These are phyloP conservation scores for Clunio marinus DNA, from an alignment of 2,888 invertebrate genomes.

Conservation along the genomic window DNA sequence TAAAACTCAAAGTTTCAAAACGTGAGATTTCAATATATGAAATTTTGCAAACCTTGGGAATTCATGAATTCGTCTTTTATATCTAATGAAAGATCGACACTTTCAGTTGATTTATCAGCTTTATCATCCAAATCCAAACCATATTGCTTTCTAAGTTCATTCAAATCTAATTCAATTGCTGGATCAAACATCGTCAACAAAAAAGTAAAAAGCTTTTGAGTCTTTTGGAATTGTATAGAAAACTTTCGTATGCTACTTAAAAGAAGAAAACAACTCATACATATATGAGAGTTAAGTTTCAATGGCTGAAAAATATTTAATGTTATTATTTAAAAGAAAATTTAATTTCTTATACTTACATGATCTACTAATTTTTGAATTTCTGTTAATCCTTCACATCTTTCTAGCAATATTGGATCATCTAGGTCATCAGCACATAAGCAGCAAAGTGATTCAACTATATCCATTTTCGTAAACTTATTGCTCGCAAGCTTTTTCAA, in stretches of 20 bases:
- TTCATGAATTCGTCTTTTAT: not conserved
- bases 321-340: too few relatives aligned
- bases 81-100: not conserved
- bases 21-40: not conserved
- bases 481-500: not conserved
- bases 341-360: not conserved
- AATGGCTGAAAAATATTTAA: too few relatives aligned
- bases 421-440: conserved; percentile 15
- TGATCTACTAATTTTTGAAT: not conserved
- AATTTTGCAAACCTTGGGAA: not conserved
- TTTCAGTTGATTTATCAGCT: not conserved
- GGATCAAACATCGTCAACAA: not conserved
- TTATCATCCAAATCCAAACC: not conserved
- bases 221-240: not conserved
- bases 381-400: not conserved
- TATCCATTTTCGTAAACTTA: not conserved
- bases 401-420: not conserved
- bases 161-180: not conserved
- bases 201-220: not conserved
- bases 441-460: not conserved
- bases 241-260: not conserved
- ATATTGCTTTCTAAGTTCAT: not conserved
- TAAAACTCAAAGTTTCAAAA: not conserved
- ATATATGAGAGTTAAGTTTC: too few relatives aligned
- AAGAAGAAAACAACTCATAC: not conserved